Base-by-base conservation (phyloP, 2,888 invertebrate species). In the Helicoverpa assulta region DNA sequence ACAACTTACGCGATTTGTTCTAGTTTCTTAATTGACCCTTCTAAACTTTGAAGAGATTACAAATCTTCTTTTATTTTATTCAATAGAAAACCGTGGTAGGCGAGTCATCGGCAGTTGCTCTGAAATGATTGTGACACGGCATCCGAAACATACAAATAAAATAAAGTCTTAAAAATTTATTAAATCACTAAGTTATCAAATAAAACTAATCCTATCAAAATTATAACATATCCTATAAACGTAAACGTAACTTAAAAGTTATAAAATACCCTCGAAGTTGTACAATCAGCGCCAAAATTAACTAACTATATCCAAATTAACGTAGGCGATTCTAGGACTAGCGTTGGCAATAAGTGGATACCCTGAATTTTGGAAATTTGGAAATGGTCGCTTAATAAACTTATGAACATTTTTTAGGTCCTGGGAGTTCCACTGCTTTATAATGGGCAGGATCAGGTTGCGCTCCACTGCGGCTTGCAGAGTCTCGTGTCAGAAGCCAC, bases 361-460 rank as follows among this genome's bases (percentile, higher is more conserved):
- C 12, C 12, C 12, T 40, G 40, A 12, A 12, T 12, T 37, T 4
- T 12, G 10, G 12, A 37, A 40, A 40, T 14, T 40, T 40, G 12
- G 14, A 40, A 12, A 40, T 26, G 18, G 16, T 14, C 52, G 5
- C 6, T 37, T 56, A 8, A 16, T 26, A 18, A 16, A 10, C 18
- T 51, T 29, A 57, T 6, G 14, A 6, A 62, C 75, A 75, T 66
- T 47, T 69, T 10, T 21, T 52, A 21, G 57, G 2, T 12, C 56
- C 62, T 4, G 10, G 0, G 4, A 26, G 7, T 62, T 47, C 58
- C 8, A 52, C 5, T 2, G 4, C 14, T 43, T 73, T 82, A 67
- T 90, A 90, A 80, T 90, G 78, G 3, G 29, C 10, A 0, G 90
- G 91, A 53, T 91, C 90, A 4, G 90, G 89, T 0, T 88, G 88